phyloP scores from a whole-genome alignment of 2,113 vertebrate species.

The Limanda limanda region DNA sequence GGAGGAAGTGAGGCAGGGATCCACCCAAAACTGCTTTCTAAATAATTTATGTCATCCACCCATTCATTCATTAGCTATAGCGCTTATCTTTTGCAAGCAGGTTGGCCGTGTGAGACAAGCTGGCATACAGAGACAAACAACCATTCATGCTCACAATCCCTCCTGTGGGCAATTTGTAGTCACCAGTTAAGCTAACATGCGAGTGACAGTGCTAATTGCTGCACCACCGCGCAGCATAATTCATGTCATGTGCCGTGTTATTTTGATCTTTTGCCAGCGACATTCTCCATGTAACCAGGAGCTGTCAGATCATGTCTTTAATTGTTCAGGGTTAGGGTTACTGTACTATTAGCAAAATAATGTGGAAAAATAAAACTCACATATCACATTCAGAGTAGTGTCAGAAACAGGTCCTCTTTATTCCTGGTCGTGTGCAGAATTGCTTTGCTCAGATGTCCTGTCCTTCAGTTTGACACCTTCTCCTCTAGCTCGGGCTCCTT shows the following conservation, averaged over 20 bases:
- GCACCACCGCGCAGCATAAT: background rate
- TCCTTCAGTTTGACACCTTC: too few species aligned
- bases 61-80: background rate
- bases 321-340: background rate
- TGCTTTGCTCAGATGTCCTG: too few species aligned
- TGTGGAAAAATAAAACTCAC: background rate
- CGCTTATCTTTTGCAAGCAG: background rate
- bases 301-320: background rate
- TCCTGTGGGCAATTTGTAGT: background rate
- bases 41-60: background rate
- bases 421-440: too few species aligned
- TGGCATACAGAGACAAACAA: background rate
- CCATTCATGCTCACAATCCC: background rate
- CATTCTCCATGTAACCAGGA: too few species aligned
- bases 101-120: background rate
- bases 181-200: background rate
- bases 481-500: background rate
- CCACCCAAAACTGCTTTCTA: background rate
- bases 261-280: slow-evolving; percentile 1
- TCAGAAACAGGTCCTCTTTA: too few species aligned
- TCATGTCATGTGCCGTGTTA: background rate
- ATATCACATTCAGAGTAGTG: background rate
- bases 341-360: background rate
- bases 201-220: background rate
- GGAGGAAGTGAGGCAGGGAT: background rate